These are phyloP conservation scores for Eurypyga helias DNA, from an alignment of 2,113 vertebrate genomes.

Conservation along the genomic window DNA sequence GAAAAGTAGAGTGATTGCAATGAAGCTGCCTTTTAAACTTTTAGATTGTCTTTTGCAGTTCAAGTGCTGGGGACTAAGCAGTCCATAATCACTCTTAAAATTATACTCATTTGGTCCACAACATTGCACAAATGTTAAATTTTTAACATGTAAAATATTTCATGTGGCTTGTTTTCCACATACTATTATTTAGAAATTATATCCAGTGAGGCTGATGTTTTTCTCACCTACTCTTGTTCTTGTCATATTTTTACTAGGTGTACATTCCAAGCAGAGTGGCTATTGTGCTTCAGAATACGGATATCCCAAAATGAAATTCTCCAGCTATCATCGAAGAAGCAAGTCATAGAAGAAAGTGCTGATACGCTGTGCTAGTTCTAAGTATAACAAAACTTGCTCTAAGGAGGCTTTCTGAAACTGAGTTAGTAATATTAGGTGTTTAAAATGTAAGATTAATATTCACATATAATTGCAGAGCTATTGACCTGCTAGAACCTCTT, in stretches of 20 bases:
- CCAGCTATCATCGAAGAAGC: background rate
- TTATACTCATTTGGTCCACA: background rate
- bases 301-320: constrained; percentile 69
- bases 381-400: constrained; percentile 4
- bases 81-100: background rate
- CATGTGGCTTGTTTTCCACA: background rate
- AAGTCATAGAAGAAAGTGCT: constrained; percentile 37
- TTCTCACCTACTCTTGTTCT: constrained; percentile 5
- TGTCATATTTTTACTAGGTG: constrained; percentile 61
- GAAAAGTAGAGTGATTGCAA: background rate
- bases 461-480: constrained; percentile 51
- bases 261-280: constrained; percentile 86
- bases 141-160: background rate
- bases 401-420: constrained; percentile 49
- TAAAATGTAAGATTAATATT: constrained; percentile 48
- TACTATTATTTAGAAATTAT: background rate
- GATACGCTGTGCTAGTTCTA: background rate
- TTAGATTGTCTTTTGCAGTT: background rate
- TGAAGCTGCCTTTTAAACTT: background rate
- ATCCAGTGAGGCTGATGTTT: background rate
- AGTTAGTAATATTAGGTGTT: constrained; percentile 46
- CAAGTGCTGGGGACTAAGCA: background rate
- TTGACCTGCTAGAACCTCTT: constrained; percentile 43
- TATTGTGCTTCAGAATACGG: constrained; percentile 76
- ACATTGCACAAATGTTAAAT: background rate